phyloP scores from a whole-genome alignment of 2,113 vertebrate genomes.

The Mormyrus iriodes region DNA sequence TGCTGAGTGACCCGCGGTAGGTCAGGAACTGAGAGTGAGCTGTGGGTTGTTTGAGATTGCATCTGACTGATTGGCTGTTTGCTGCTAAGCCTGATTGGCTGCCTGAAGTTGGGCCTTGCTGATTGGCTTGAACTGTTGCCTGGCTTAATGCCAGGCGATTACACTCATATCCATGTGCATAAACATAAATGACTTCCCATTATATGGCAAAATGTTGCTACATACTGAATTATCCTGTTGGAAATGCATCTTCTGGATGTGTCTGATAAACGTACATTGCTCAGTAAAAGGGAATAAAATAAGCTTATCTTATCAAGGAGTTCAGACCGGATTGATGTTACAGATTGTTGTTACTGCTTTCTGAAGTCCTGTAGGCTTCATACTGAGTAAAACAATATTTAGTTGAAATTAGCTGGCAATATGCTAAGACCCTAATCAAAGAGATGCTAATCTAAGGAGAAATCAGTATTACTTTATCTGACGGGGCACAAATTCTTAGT shows the following conservation, averaged over 20 bases:
- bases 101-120: background rate
- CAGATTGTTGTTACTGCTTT: too few species aligned
- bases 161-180: background rate
- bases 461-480: too few species aligned
- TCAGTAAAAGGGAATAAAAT: background rate
- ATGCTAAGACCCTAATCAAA: background rate
- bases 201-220: background rate
- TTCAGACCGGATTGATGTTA: too few species aligned
- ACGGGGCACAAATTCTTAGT: too few species aligned
- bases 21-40: background rate
- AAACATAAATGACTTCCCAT: background rate
- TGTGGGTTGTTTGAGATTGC: background rate
- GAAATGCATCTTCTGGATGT: background rate
- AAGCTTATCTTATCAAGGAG: too few species aligned
- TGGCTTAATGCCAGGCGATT: background rate
- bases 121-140: background rate
- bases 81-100: background rate
- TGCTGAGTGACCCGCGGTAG: conserved; percentile 44
- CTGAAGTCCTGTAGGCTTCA: background rate
- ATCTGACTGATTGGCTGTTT: background rate
- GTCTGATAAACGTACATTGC: background rate
- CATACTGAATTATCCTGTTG: background rate
- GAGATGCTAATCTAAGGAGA: background rate
- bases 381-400: background rate
- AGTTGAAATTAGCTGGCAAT: background rate